Evolutionary conservation across 2,113 vertebrate species (phyloP), one percentile per base, ranked within the genome.

Genomic region (Camelus dromedarius): DNA sequence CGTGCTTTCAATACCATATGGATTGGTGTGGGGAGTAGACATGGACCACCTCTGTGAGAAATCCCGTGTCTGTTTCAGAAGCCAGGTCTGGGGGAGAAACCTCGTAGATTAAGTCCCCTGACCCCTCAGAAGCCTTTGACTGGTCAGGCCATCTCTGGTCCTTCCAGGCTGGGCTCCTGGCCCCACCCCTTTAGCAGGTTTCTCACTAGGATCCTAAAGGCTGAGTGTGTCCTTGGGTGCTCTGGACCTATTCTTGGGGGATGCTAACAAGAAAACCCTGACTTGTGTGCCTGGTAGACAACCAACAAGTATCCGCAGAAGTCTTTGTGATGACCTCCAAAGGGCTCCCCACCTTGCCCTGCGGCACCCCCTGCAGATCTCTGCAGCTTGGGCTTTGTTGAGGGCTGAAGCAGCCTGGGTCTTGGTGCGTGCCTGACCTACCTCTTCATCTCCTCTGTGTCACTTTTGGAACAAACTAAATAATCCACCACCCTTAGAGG

Each of bases 371-470:
- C 14, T 1, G 18, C 9, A 42, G 32, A 9, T 56, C n/a, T 64
- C 50, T 1, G 13, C 1, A 11, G 48, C 12, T 10, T 0, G 0
- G 30, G 50, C 38, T 15, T 3, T 9, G 3, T 58, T 9, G 3
- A 22, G 35, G 42, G 69, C 82, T n/a, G 48, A 80, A 70, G 72
- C n/a, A 56, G 54, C 24, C 24, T 20, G 3, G 13, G 12, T 70
- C 52, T 87, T 19, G 18, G 62, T 42, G 28, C 66, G 1, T 0
- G 0, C 42, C 42, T n/a, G 66, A 64, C 46, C 60, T 30, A 6
- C 19, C 5, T 35, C 66, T 13, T n/a, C 15, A 52, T 50, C 60
- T 12, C 13, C 24, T 67, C 54, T 48, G 2, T 12, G 26, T 80
- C 38, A 13, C 32, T 81, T 67, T 22, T 30, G 54, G 35, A 87